These are phyloP conservation scores for Sebastes matsubarae DNA, from an alignment of 2,797 vertebrate species.

Conservation along the genomic window DNA sequence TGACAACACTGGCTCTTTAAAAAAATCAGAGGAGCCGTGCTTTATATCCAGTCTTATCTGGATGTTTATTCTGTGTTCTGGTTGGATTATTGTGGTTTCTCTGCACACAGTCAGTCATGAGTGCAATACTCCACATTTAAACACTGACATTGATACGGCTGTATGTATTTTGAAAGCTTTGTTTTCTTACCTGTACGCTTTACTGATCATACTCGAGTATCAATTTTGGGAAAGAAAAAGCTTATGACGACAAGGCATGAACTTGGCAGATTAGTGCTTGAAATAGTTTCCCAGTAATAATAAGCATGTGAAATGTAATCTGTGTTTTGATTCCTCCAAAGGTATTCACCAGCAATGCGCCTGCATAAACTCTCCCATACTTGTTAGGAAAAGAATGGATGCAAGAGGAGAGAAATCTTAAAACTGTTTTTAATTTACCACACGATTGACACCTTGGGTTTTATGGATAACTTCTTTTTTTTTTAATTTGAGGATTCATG, in stretches of 20 bases:
- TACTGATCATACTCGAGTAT: slow-evolving; percentile 47
- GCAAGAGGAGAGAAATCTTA: slow-evolving; percentile 74
- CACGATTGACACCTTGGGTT: slow-evolving; percentile 51
- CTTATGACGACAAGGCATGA: slow-evolving; percentile 67
- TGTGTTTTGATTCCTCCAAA: slow-evolving; percentile 82
- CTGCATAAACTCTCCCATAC: slow-evolving; percentile 80
- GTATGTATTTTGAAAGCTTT: slow-evolving; percentile 32
- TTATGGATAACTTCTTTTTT: slow-evolving; percentile 26
- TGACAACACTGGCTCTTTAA: slow-evolving; percentile 45
- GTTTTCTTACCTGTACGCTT: slow-evolving; percentile 41
- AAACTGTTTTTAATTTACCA: slow-evolving; percentile 63
- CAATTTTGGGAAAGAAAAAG: slow-evolving; percentile 56
- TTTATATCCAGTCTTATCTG: slow-evolving; percentile 20
- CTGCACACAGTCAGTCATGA: slow-evolving; percentile 47
- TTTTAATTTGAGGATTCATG: slow-evolving; percentile 52
- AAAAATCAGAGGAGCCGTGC: slow-evolving; percentile 30
- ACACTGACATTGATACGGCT: slow-evolving; percentile 49
- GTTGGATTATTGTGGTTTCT: slow-evolving; percentile 41
- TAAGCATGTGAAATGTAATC: slow-evolving; percentile 80
- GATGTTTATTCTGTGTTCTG: slow-evolving; percentile 39
- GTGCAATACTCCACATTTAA: slow-evolving; percentile 54
- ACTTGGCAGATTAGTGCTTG: slow-evolving; percentile 80
- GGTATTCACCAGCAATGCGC: slow-evolving; percentile 86
- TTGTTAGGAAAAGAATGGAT: slow-evolving; percentile 72
- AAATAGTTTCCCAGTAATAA: slow-evolving; percentile 71